Conservation (phyloP, 2,888 invertebrate genomes). For the Anodontia alba region DNA sequence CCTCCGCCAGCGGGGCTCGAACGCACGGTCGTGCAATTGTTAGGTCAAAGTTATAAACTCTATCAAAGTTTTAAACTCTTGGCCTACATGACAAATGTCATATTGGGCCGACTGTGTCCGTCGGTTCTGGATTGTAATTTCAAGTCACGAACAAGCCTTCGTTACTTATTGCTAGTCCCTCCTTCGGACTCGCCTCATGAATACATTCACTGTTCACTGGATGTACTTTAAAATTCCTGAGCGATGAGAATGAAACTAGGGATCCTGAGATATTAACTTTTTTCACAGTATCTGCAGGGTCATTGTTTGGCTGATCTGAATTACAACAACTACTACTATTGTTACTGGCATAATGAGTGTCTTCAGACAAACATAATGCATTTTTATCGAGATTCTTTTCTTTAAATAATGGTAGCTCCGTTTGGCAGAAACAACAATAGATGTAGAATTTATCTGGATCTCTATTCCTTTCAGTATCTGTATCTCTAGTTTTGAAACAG, state of each 20-base stretch:
- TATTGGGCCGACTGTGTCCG: no score
- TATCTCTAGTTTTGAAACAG: background rate
- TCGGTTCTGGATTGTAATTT: no score
- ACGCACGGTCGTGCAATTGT: no score
- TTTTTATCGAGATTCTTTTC: background rate
- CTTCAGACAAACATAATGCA: background rate
- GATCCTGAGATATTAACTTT: background rate
- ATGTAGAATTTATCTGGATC: background rate
- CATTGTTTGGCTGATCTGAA: background rate
- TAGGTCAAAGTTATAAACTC: no score
- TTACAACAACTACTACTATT: background rate
- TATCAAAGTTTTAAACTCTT: no score
- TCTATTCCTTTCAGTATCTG: background rate
- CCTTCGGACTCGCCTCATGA: background rate
- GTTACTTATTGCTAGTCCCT: no score
- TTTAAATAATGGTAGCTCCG: background rate
- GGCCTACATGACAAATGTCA: no score
- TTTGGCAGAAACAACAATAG: background rate
- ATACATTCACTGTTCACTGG: background rate
- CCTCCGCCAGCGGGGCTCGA: no score
- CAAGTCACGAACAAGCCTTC: no score
- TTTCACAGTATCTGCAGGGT: background rate
- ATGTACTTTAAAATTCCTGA: conserved; percentile 1
- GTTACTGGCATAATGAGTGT: background rate
- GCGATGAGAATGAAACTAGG: background rate